Percentiles rank a stretch among this genome's conserved stretches.
These are phyloP conservation scores for Rattus norvegicus DNA, from an alignment of 2,113 vertebrate species.

Conservation along the genomic window GRCr8 NC_086023.1:123796001-123796500, in stretches of 20 bases:
- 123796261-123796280: fast-evolving
- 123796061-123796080: not conserved
- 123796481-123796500: slow-evolving; percentile 11
- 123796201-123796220: not conserved
- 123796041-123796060: not conserved
- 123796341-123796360: not conserved
- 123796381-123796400: not conserved
- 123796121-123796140: not conserved
- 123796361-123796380: too few relatives aligned
- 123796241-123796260: not conserved
- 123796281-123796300: not conserved
- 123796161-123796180: not conserved
- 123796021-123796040: not conserved
- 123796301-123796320: not conserved
- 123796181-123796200: not conserved
- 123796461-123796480: not conserved
- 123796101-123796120: not conserved
- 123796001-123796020: not conserved
- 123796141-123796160: not conserved
- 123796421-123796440: not conserved
- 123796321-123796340: not conserved
- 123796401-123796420: not conserved
- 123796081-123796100: not conserved
- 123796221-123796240: not conserved
- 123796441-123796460: not conserved